These are phyloP conservation scores for Origma solitaria DNA, from an alignment of 2,113 vertebrate genomes.

Conservation along the genomic window DNA sequence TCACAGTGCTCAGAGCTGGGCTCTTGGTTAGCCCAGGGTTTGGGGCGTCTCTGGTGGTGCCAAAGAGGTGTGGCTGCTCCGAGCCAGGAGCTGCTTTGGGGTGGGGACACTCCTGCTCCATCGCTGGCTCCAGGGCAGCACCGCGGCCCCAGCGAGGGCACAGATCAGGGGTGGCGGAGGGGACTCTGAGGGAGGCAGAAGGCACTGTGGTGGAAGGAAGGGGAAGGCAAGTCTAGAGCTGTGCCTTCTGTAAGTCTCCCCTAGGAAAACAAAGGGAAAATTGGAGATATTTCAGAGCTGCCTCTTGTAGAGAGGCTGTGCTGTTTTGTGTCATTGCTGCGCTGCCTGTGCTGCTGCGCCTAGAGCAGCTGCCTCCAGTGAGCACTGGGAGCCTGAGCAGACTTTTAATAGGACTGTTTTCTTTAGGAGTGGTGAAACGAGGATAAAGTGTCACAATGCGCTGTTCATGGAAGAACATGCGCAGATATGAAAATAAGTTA, in stretches of 20 bases:
- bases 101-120: background rate
- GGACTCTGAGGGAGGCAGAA: background rate
- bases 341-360: background rate
- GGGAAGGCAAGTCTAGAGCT: background rate
- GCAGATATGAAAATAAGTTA: background rate
- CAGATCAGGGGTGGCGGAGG: background rate
- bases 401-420: background rate
- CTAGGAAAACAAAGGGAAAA: background rate
- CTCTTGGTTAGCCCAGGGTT: background rate
- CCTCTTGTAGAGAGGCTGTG: background rate
- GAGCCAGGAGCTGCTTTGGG: background rate
- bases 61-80: background rate
- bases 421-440: background rate
- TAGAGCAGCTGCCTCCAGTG: background rate
- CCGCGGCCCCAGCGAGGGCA: accelerated
- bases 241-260: background rate
- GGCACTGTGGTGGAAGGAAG: background rate
- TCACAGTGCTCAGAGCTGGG: background rate
- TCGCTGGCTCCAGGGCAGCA: background rate
- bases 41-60: background rate
- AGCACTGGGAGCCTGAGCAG: background rate
- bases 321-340: background rate
- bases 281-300: background rate
- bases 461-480: background rate
- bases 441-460: background rate